Percentiles rank a stretch among this genome's conserved stretches.
phyloP scores from a whole-genome alignment of 2,888 invertebrate species.

The Eueremaeus valkanovi region DNA sequence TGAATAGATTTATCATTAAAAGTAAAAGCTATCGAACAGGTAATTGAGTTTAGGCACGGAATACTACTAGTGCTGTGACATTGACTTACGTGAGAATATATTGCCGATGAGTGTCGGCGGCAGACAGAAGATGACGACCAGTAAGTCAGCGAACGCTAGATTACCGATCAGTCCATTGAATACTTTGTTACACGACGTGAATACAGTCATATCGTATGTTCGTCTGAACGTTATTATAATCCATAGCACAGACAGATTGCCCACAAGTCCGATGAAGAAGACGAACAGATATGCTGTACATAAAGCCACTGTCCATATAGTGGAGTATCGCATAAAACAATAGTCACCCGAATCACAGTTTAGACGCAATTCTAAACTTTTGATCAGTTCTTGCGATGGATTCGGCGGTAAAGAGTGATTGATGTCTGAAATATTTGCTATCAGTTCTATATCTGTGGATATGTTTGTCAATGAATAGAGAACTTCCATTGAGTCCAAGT shows the following conservation, averaged over 20 bases:
- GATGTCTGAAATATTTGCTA: not conserved
- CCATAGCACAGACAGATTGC: constrained; percentile 47
- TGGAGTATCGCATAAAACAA: constrained; percentile 63
- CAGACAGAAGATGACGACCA: constrained; percentile 86
- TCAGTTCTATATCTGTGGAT: not conserved
- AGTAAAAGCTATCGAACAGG: too few relatives aligned
- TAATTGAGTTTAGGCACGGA: not conserved
- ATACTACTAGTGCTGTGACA: too few relatives aligned
- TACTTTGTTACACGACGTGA: constrained; percentile 67
- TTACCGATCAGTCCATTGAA: constrained; percentile 94
- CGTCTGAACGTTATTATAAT: constrained; percentile 31
- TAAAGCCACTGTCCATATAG: constrained; percentile 75
- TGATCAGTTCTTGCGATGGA: not conserved
- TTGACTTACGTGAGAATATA: constrained; percentile 91
- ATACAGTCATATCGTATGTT: constrained; percentile 26
- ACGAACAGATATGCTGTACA: constrained; percentile 79
- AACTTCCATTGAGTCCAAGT: not conserved
- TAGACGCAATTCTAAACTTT: not conserved
- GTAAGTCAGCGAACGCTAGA: constrained; percentile 84
- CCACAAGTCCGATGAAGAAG: constrained; percentile 74
- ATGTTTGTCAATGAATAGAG: not conserved
- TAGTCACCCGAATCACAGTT: constrained; percentile 22
- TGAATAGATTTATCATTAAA: too few relatives aligned
- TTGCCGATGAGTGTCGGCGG: constrained; percentile 91
- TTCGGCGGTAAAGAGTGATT: not conserved